A percentile compares a stretch with the other conserved stretches of the same genome.
Evolutionary conservation across 2,113 vertebrate genomes (phyloP).

Genomic region (Arizona elegans): DNA sequence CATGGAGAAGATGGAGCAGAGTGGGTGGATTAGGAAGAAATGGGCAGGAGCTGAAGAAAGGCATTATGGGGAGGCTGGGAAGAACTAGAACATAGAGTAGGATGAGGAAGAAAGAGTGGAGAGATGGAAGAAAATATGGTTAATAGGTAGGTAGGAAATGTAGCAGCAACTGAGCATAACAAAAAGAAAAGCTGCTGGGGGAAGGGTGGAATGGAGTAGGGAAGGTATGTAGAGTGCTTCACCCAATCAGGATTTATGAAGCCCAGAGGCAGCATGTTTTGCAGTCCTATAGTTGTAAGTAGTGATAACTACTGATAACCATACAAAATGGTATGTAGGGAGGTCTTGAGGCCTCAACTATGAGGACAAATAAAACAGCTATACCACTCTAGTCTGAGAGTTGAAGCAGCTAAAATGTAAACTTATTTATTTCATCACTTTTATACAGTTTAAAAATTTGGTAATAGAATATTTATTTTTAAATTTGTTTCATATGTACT

Average conservation of each 20-base stretch:
- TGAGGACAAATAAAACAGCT: background rate
- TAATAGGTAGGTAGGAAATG: background rate
- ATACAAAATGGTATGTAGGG: background rate
- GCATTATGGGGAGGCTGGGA: background rate
- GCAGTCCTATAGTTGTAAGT: background rate
- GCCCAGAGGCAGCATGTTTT: background rate
- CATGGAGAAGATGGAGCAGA: background rate
- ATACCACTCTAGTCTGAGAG: background rate
- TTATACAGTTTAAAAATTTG: constrained; percentile 5
- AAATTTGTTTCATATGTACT: background rate
- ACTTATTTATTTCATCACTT: background rate
- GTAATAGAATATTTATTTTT: constrained; percentile 3
- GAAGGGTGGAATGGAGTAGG: background rate
- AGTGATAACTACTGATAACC: background rate
- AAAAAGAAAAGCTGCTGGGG: background rate
- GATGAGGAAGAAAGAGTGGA: background rate
- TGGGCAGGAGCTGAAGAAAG: background rate
- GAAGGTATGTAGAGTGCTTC: background rate
- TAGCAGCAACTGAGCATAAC: background rate
- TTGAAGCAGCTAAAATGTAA: background rate
- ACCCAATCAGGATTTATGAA: background rate
- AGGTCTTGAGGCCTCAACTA: background rate
- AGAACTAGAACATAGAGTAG: background rate
- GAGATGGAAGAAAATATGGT: background rate
- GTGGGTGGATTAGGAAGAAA: background rate